A percentile compares a stretch with the other conserved stretches of the same genome.
phyloP scores from a whole-genome alignment of 2,888 invertebrate species.

The Cyclophora albipunctata region DNA sequence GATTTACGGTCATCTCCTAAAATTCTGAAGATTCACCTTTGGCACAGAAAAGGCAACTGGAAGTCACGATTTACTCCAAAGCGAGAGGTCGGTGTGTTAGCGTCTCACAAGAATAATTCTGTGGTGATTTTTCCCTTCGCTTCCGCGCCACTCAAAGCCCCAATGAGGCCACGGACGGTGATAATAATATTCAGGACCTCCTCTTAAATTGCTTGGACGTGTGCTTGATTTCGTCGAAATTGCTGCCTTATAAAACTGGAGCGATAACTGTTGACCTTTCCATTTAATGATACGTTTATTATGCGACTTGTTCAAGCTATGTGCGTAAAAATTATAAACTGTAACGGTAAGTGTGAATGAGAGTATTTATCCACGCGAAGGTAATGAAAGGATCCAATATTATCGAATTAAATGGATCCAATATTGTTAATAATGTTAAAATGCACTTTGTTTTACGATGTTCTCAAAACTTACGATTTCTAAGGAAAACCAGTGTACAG shows the following conservation, averaged over 20 bases:
- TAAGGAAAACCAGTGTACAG: no score
- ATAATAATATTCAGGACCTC: constrained; percentile 51
- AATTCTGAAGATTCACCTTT: constrained; percentile 1
- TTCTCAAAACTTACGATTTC: no score
- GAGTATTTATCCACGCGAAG: constrained; percentile 2
- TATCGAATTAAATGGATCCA: no score
- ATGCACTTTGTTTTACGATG: no score
- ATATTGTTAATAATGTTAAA: no score
- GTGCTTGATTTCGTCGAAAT: constrained; percentile 44
- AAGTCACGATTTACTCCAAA: constrained; percentile 15
- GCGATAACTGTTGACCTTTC: constrained; percentile 46
- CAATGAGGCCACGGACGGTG: constrained; percentile 35
- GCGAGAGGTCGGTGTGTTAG: constrained; percentile 17
- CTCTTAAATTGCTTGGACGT: constrained; percentile 52
- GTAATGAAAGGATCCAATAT: no score
- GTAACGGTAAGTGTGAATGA: constrained; percentile 19
- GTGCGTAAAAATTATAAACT: constrained; percentile 10
- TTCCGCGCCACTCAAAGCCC: constrained; percentile 36
- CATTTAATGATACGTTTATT: constrained; percentile 32
- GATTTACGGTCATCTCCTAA: background rate
- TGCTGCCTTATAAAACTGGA: constrained; percentile 40
- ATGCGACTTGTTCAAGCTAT: constrained; percentile 20
- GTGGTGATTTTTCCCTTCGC: constrained; percentile 38
- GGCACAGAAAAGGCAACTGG: constrained; percentile 2
- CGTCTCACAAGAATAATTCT: constrained; percentile 34